Evolutionary conservation across 2,113 vertebrate species (phyloP), one percentile per base, ranked within the genome.

Genomic region (Neogale vison): DNA sequence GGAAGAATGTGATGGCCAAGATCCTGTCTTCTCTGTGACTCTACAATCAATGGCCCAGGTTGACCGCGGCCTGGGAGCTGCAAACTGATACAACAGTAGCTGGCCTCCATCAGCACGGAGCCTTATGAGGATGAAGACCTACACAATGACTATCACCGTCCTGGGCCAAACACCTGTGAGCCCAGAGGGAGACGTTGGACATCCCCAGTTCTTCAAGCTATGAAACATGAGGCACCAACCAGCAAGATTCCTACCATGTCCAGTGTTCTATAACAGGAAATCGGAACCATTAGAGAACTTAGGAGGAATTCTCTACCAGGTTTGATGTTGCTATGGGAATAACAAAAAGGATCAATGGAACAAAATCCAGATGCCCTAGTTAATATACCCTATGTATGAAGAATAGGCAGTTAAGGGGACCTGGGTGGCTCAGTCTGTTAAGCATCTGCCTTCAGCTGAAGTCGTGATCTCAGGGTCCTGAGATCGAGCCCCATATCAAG

Each of bases 181-280:
- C 21, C 12, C 36, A 34, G 20, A 61, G 29, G 12, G 55, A 65
- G 67, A 87, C 1, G 1, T 1, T 8, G 15, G 52, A 23, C 0
- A 1, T 10, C n/a, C 34, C 31, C 57, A 2, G 2, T 24, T 42
- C 76, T n/a, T 23, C 39, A 63, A 79, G 36, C 59, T 71, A 63
- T 2, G 13, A 45, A 34, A 14, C 50, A 7, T 24, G 39, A 36
- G 39, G 11, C 34, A 18, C 36, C n/a, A 31, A 47, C 26, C 61
- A 55, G n/a, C 90, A 96, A 85, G 76, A 29, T 52, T 80, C 91
- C 72, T 80, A 29, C 57, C 31, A 36, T 61, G 57, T 93, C 82
- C 67, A 69, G 89, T 63, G 93, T 96, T 95, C 87, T 81, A 69
- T 61, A 74, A 82, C 89, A 59, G 93, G 84, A 95, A 97, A 95